Conservation (phyloP, 92 coral and sea anemone genomes). For the Isaurus tuberculatus region DNA sequence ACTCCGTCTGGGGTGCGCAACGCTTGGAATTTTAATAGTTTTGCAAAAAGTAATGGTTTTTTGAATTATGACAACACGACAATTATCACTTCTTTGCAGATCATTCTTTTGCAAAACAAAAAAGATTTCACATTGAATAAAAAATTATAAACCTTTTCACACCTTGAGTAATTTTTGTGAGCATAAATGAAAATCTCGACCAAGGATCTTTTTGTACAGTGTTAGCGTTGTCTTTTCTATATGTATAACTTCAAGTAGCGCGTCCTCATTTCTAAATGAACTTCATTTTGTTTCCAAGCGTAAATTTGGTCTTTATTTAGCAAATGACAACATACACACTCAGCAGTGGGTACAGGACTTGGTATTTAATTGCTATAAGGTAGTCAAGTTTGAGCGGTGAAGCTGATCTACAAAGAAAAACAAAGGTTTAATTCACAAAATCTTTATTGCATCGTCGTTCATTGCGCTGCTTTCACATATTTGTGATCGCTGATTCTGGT, state of each 20-base stretch:
- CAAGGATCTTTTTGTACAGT: not conserved
- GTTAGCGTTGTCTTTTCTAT: not conserved
- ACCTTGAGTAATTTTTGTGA: not conserved
- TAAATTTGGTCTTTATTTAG: not conserved
- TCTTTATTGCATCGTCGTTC: no score
- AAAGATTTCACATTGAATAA: constrained; percentile 1
- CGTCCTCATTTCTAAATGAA: not conserved
- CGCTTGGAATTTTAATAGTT: not conserved
- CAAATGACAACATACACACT: not conserved
- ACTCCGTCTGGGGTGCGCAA: not conserved
- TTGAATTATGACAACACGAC: not conserved
- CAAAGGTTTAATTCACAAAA: no score
- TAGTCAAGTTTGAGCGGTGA: no score
- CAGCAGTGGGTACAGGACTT: not conserved
- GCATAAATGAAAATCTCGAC: not conserved
- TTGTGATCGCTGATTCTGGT: no score
- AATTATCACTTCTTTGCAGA: constrained; percentile 18
- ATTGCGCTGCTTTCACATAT: no score
- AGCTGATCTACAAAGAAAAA: no score
- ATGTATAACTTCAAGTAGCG: not conserved
- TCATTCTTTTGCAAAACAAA: not conserved
- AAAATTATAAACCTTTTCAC: not conserved
- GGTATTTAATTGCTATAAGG: not conserved
- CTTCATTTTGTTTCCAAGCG: not conserved
- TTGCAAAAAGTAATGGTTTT: not conserved